Evolutionary conservation across 2,888 invertebrate species (phyloP), one percentile per base, ranked within the genome.

Genomic region (Cylloceria caligata): DNA sequence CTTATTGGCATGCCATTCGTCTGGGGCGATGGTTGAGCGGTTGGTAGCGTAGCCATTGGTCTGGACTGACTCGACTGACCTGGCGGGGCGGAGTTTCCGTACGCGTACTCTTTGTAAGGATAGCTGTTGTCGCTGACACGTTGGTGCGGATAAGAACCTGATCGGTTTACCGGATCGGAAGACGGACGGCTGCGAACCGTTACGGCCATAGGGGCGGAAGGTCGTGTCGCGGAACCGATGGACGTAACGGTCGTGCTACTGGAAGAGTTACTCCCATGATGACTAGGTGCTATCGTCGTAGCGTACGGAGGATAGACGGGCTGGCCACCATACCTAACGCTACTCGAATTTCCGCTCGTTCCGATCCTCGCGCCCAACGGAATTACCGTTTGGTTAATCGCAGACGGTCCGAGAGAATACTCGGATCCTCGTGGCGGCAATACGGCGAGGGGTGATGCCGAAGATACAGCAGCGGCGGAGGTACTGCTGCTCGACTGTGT

Each of bases 211-310:
- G 90, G 86, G 57, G 85, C 84, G 30, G 88, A 86, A 7, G 90
- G 86, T 76, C 89, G 87, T 19, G 86, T 85, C 2, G 84, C 55
- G 5, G 81, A 67, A 11, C 89, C 87, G 34, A 90, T 86, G 3
- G 91, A 89, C n/a, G 92, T 88, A 4, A 90, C 89, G 21, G 89
- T 89, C 55, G 89, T 91, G 78, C 86, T 90, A 83, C 86, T 88
- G 73, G 89, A 87, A 67, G 89, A 88, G 74, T 88, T 90, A 79
- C 86, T 89, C 11, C 86, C 84, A 9, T 90, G 90, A 77, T 91
- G 90, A 80, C 91, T 92, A 19, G 92, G 90, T 13, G 91, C 91
- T 67, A 91, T 88, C 3, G 91, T 91, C 3, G 91, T 91, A 5
- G 91, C 90, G 81, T 91, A 91, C 2, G 87, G 80, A 24, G 89